phyloP scores from a whole-genome alignment of 1,140 invertebrate genomes.

The Aphaenogaster floridana region DNA sequence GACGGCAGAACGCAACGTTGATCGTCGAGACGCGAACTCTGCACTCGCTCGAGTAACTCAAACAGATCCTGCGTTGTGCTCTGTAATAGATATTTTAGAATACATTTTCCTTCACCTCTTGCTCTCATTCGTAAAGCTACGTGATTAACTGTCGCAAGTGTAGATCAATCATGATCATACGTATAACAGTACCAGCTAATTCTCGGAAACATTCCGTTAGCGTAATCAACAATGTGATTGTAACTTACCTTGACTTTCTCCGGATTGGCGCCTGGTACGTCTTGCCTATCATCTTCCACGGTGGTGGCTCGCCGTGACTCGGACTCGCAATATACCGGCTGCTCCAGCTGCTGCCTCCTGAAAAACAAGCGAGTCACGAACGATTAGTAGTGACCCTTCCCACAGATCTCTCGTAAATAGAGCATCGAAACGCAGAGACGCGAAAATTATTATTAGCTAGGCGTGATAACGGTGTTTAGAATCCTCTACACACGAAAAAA shows the following conservation, averaged over 20 bases:
- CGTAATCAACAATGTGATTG: not conserved
- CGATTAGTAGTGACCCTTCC: slow-evolving; percentile 5
- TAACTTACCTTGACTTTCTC: slow-evolving; percentile 79
- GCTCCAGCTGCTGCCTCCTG: slow-evolving; percentile 85
- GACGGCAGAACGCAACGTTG: slow-evolving; percentile 96
- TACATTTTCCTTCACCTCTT: not conserved
- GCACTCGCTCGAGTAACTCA: slow-evolving; percentile 95
- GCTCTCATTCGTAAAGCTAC: not conserved
- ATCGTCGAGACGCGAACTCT: slow-evolving; percentile 97
- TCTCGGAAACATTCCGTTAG: not conserved
- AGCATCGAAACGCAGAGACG: not conserved
- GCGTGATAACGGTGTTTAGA: not conserved
- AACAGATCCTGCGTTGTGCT: slow-evolving; percentile 94
- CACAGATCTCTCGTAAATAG: not conserved
- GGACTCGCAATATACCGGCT: slow-evolving; percentile 84
- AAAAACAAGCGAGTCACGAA: slow-evolving; percentile 63
- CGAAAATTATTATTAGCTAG: not conserved
- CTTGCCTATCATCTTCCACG: slow-evolving; percentile 80
- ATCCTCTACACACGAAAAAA: too few relatives aligned
- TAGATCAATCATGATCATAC: not conserved
- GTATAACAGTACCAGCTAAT: not conserved
- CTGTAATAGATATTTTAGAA: slow-evolving; percentile 79
- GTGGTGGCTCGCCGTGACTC: slow-evolving; percentile 75
- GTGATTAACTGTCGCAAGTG: not conserved
- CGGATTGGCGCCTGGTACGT: slow-evolving; percentile 77